Conservation (phyloP, 1,140 invertebrate genomes). For the Druon quercuslanigerum region DNA sequence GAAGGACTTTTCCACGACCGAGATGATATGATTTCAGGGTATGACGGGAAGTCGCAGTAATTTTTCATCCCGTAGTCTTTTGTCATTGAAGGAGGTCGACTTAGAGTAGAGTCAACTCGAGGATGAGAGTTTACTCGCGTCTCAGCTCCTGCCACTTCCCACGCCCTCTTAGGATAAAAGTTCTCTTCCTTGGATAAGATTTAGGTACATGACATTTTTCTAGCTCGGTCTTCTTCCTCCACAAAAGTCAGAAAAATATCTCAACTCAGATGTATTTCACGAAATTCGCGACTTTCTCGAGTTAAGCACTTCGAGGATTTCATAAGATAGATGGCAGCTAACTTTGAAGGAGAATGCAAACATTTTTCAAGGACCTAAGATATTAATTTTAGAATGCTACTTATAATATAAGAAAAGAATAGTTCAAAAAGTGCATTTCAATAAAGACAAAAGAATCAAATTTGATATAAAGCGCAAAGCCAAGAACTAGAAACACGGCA, state of each 20-base stretch:
- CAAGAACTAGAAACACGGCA: not conserved
- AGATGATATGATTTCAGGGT: conserved; percentile 16
- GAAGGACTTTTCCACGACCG: not conserved
- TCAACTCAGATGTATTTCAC: not conserved
- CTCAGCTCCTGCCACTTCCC: conserved; percentile 3
- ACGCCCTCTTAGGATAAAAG: not conserved
- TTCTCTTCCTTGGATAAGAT: not conserved
- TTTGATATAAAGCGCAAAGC: not conserved
- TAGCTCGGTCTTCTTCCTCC: not conserved
- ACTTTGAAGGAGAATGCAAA: not conserved
- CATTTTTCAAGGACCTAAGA: not conserved
- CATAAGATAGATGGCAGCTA: not conserved
- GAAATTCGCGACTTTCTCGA: not conserved
- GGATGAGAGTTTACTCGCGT: conserved; percentile 23
- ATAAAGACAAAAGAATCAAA: no score
- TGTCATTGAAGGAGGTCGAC: conserved; percentile 20
- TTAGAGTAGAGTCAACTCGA: conserved; percentile 15
- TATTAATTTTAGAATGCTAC: not conserved
- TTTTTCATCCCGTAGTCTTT: conserved; percentile 20
- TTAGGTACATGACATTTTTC: conserved; percentile 1
- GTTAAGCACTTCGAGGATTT: not conserved
- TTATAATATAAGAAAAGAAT: not conserved
- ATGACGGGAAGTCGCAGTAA: conserved; percentile 28
- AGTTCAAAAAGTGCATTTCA: not conserved
- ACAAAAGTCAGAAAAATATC: not conserved